Base-by-base conservation (phyloP, 2,888 invertebrate species). In the Gibbula magus region DNA sequence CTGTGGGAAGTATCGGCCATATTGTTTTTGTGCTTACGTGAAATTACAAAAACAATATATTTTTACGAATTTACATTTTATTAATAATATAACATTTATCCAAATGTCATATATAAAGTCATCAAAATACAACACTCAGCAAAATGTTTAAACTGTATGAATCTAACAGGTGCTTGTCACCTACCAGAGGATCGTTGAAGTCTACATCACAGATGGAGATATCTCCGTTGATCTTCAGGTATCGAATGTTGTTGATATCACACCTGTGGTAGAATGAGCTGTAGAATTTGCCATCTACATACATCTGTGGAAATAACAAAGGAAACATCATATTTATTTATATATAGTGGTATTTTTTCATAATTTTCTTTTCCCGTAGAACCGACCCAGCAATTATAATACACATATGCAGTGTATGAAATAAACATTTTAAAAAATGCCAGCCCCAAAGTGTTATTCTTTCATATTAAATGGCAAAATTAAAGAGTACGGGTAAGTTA, bases 281-380 rank as follows among this genome's bases (percentile, higher is more conserved):
- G 81, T 85, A 89, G 74, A 77, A 83, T 53, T 86, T 83, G 25
- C 83, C 87, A 79, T 88, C 86, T 25, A 89, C 86, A 75, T 86
- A 87, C n/a, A 87, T 84, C 88, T 89, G 81, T 7, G 77, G 78
- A 51, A 53, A 74, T 32, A n/a, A 25, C 7, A 8, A 25, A 56
- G 8, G 56, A n/a, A 56, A 7, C 22, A 22, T 20, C 22, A 20
- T 54, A 10, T 10, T 22, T 54, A 2, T 10, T 54, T 54, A 20
- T 22, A 3, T 54, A n/a, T 54, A 4, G 20, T 20, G 2, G 54
- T 54, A 54, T 20, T 10, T 54, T 54, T 7, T 54, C 10, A 20
- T 54, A 10, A 7, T 54, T 54, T 54, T 13, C 10, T 52, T 52
- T 13, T 52, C 52, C 16, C 52, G 10, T 10, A 52, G 16, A 52